Evolutionary conservation across 1,140 invertebrate genomes (phyloP).

Genomic region (Parapsyche elsis): DNA sequence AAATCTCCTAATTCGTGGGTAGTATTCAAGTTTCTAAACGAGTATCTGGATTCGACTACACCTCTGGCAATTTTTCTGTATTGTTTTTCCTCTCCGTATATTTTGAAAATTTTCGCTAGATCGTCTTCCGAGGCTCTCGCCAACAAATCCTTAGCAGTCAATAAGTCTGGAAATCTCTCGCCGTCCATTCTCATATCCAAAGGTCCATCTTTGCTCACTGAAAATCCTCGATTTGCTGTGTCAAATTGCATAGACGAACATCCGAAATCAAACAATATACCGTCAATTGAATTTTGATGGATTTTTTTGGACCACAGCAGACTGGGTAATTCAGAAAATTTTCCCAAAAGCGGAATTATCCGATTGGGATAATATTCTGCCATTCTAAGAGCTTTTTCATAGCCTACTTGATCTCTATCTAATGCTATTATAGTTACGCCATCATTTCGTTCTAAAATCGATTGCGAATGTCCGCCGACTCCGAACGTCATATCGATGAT

Average conservation of each 20-base stretch:
- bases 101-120: conserved; percentile 84
- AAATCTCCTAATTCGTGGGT: conserved; percentile 87
- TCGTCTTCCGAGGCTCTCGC: conserved; percentile 81
- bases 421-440: conserved; percentile 81
- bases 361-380: conserved; percentile 74
- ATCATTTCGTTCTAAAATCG: conserved; percentile 70
- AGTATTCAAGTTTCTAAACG: conserved; percentile 82
- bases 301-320: conserved; percentile 74
- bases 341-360: conserved; percentile 83
- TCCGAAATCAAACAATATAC: conserved; percentile 93
- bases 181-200: conserved; percentile 98
- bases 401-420: conserved; percentile 87
- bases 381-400: conserved; percentile 74
- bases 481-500: conserved; percentile 95
- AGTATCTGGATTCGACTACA: conserved; percentile 88
- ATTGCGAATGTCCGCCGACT: conserved; percentile 86
- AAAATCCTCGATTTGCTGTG: conserved; percentile 83
- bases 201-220: conserved; percentile 83
- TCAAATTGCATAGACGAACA: conserved; percentile 97
- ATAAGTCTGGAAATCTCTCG: conserved; percentile 73
- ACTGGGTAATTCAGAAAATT: conserved; percentile 86
- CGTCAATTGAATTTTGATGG: conserved; percentile 78
- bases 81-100: conserved; percentile 92
- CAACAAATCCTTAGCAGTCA: conserved; percentile 89
- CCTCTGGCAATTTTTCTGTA: conserved; percentile 88